A percentile compares a stretch with the other conserved stretches of the same genome.
Evolutionary conservation across 2,113 vertebrate genomes (phyloP).

Genomic region (Chaetorhynchus papuensis): DNA sequence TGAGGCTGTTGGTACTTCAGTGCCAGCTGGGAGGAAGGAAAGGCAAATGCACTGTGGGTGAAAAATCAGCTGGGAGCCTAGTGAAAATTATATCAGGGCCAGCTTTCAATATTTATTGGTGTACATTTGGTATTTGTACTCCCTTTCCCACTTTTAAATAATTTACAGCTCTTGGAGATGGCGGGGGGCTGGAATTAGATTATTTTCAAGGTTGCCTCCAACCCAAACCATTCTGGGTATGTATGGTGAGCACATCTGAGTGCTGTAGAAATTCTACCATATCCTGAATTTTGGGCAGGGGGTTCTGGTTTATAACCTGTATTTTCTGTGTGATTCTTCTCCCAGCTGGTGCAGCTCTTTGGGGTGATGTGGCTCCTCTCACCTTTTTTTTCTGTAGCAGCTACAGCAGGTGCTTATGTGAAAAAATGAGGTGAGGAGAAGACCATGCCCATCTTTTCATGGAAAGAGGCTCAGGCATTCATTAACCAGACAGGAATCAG

Average conservation of each 20-base stretch:
- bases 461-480: neutral
- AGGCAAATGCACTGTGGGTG: neutral
- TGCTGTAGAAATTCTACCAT: neutral
- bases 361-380: neutral
- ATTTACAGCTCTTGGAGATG: neutral
- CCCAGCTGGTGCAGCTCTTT: neutral
- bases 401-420: neutral
- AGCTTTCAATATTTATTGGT: neutral
- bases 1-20: neutral
- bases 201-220: neutral
- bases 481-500: neutral
- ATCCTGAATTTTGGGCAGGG: neutral
- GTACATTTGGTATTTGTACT: neutral
- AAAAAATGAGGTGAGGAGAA: neutral
- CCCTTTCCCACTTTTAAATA: neutral
- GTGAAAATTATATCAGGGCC: neutral
- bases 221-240: neutral
- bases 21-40: neutral
- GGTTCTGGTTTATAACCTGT: neutral
- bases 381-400: neutral
- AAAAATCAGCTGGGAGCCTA: neutral
- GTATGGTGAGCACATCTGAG: neutral
- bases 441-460: neutral
- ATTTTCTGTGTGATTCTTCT: neutral
- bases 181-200: rapidly evolving